These are phyloP conservation scores for Xylophagus ater DNA, from an alignment of 2,888 invertebrate species.

Conservation along the genomic window DNA sequence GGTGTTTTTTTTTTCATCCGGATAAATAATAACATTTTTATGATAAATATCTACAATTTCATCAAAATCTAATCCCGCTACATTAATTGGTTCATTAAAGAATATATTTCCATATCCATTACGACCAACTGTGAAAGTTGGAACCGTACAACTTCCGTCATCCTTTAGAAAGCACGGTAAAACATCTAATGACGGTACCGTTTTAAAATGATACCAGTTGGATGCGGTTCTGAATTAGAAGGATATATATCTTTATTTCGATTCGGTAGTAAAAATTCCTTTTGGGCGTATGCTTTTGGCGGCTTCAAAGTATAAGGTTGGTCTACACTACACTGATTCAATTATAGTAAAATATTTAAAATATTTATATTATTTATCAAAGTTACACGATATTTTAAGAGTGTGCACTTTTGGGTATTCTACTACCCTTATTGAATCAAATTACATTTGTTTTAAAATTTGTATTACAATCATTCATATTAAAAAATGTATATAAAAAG, in stretches of 20 bases:
- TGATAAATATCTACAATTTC: constrained; percentile 82
- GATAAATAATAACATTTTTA: constrained; percentile 92
- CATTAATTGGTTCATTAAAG: constrained; percentile 74
- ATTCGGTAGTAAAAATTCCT: constrained; percentile 47
- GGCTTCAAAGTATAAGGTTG: constrained; percentile 54
- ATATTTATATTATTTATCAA: no score
- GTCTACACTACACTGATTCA: no score
- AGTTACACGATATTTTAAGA: no score
- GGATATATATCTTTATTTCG: constrained; percentile 41
- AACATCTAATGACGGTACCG: constrained; percentile 75
- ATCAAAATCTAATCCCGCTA: constrained; percentile 77
- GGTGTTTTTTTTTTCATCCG: constrained; percentile 84
- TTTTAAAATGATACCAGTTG: constrained; percentile 64
- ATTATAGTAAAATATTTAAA: no score
- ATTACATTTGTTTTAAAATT: no score
- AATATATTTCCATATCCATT: constrained; percentile 83
- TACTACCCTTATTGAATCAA: no score
- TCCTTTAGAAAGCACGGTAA: constrained; percentile 59
- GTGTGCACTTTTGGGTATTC: no score
- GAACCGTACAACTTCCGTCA: constrained; percentile 64
- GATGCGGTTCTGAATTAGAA: constrained; percentile 42
- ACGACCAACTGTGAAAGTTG: constrained; percentile 80
- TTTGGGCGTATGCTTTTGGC: constrained; percentile 59
- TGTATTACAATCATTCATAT: no score
- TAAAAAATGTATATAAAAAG: no score